phyloP scores from a whole-genome alignment of 2,888 invertebrate genomes.

The Stenolophus ochropezus region DNA sequence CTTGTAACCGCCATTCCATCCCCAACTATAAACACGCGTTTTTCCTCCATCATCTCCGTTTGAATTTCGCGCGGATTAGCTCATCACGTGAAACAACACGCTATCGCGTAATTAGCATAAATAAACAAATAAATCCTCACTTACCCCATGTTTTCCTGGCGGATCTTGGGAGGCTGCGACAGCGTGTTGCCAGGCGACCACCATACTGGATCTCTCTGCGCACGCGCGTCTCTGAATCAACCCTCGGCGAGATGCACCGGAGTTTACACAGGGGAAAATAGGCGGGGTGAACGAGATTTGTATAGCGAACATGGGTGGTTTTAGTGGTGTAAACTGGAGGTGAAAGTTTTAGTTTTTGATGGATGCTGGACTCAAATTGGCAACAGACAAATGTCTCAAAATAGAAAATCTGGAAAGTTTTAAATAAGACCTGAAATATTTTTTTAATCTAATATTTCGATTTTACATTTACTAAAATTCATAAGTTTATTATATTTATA shows the following conservation, averaged over 20 bases:
- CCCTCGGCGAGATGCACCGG: slow-evolving; percentile 3
- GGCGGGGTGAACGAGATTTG: slow-evolving; percentile 31
- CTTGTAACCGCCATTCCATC: slow-evolving; percentile 53
- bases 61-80: not conserved
- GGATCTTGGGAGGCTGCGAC: slow-evolving; percentile 54
- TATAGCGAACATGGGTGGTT: not conserved
- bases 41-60: not conserved
- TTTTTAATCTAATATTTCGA: no score
- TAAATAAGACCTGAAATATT: no score
- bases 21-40: not conserved
- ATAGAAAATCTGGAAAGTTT: no score
- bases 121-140: slow-evolving; percentile 54
- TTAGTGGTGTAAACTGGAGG: slow-evolving; percentile 45
- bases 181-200: slow-evolving; percentile 57
- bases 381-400: not conserved
- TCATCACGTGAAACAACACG: slow-evolving; percentile 5
- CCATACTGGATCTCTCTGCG: slow-evolving; percentile 56
- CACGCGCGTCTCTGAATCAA: slow-evolving; percentile 30
- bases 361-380: not conserved
- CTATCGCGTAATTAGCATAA: slow-evolving; percentile 31
- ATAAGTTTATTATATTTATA: no score
- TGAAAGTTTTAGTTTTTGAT: not conserved
- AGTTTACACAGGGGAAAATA: slow-evolving; percentile 50
- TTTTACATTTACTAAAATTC: no score
- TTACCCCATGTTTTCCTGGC: slow-evolving; percentile 43